Conservation (phyloP, 2,888 invertebrate species). For the Ametastegia equiseti region DNA sequence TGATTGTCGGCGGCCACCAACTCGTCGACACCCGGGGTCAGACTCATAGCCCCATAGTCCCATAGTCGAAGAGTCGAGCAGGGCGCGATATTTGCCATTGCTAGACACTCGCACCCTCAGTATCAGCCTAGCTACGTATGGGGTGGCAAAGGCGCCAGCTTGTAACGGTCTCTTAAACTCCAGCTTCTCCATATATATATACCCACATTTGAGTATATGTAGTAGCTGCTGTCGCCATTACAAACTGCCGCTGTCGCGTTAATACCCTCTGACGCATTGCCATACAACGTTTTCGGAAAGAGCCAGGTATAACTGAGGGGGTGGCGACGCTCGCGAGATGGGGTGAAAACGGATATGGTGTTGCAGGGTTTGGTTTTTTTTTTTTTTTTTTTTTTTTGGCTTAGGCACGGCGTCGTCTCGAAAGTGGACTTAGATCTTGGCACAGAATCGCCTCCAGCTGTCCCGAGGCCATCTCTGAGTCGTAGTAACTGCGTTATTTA, state of each 20-base stretch:
- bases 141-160: constrained; percentile 72
- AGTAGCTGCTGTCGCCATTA: constrained; percentile 75
- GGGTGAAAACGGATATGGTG: no score
- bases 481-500: constrained; percentile 68
- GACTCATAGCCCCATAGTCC: constrained; percentile 70
- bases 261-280: constrained; percentile 47
- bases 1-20: constrained; percentile 73
- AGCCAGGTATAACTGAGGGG: neutral
- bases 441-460: constrained; percentile 25
- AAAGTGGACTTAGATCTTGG: constrained; percentile 34
- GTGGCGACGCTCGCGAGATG: no score
- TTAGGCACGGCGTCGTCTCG: constrained; percentile 25
- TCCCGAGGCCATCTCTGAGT: constrained; percentile 37
- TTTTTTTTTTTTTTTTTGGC: no score
- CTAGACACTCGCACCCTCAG: constrained; percentile 59
- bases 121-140: constrained; percentile 57
- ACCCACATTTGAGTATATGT: constrained; percentile 62
- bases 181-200: constrained; percentile 54
- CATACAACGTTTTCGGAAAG: neutral
- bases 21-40: constrained; percentile 63
- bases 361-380: no score
- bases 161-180: constrained; percentile 76
- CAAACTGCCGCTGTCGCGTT: constrained; percentile 65
- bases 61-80: constrained; percentile 63
- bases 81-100: constrained; percentile 65